A percentile compares a stretch with the other conserved stretches of the same genome.
phyloP scores from a whole-genome alignment of 2,113 vertebrate genomes.

The Alouatta palliata region DNA sequence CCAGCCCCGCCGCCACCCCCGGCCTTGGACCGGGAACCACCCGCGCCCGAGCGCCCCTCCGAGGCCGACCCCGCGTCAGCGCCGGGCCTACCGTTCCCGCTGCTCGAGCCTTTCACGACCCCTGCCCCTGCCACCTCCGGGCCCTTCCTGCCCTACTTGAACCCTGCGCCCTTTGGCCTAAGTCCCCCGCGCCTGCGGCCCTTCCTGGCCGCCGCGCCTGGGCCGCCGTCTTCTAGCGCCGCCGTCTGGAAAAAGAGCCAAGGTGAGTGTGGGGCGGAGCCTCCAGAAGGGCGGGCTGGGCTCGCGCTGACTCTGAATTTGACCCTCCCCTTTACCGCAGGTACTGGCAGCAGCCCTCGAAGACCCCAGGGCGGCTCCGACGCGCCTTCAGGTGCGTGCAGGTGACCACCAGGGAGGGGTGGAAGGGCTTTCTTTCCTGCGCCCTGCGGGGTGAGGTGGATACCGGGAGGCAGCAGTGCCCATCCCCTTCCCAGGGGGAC shows the following conservation, averaged over 20 bases:
- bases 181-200: constrained; percentile 81
- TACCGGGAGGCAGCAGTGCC: background rate
- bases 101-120: constrained; percentile 65
- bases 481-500: background rate
- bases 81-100: constrained; percentile 42
- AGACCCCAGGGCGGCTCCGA: constrained; percentile 76
- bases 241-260: constrained; percentile 93
- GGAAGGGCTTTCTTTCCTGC: constrained; percentile 30
- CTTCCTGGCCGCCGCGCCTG: constrained; percentile 74
- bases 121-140: constrained; percentile 58
- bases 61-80: constrained; percentile 10
- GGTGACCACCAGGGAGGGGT: constrained; percentile 62
- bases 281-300: too few species aligned
- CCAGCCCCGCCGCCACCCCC: constrained; percentile 74
- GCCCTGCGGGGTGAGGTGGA: background rate
- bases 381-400: constrained; percentile 77
- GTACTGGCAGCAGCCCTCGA: constrained; percentile 68
- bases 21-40: constrained; percentile 68
- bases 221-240: constrained; percentile 84
- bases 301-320: background rate
- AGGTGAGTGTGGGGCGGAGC: constrained; percentile 85
- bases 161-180: constrained; percentile 76
- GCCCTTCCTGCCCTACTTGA: constrained; percentile 80
- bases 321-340: background rate
- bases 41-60: background rate